Conservation (phyloP, 2,113 vertebrate genomes). For the Amphiprion ocellaris region DNA sequence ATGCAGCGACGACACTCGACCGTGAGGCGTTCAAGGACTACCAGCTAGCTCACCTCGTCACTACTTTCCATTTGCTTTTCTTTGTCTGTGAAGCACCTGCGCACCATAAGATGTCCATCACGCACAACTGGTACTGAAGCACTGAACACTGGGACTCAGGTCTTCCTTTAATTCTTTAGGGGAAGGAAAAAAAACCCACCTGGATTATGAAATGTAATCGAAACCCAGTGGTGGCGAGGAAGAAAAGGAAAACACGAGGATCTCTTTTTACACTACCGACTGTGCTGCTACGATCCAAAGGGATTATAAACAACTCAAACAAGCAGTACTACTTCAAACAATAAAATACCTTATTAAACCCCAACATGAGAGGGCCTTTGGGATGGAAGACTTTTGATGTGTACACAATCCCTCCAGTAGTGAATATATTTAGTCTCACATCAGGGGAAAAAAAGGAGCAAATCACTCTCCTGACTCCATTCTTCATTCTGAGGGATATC, state of each 20-base stretch:
- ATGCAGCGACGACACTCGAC: not conserved
- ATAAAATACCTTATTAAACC: constrained; percentile 82
- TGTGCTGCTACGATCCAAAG: constrained; percentile 63
- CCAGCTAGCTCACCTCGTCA: not conserved
- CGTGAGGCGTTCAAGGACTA: not conserved
- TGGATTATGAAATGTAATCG: constrained; percentile 41
- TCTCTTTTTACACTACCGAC: constrained; percentile 59
- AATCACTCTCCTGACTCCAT: constrained; percentile 69
- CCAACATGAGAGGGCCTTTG: constrained; percentile 75
- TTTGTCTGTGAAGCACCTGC: not conserved
- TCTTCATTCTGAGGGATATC: constrained; percentile 70
- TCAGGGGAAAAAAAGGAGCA: constrained; percentile 55
- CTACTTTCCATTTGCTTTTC: not conserved
- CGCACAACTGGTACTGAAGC: constrained; percentile 18
- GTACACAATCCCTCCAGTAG: constrained; percentile 76
- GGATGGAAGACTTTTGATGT: constrained; percentile 78
- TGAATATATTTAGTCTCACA: constrained; percentile 78
- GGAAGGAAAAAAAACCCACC: constrained; percentile 38
- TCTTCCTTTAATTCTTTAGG: constrained; percentile 38
- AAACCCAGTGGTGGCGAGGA: constrained; percentile 17
- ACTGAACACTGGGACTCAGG: constrained; percentile 17
- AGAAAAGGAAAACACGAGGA: constrained; percentile 51
- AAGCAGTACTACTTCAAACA: constrained; percentile 80
- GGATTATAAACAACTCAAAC: constrained; percentile 79
- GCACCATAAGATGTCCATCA: not conserved